Percentiles rank a stretch among this genome's conserved stretches.
Evolutionary conservation across 2,888 invertebrate genomes (phyloP).

Genomic region (Sesia bembeciformis): DNA sequence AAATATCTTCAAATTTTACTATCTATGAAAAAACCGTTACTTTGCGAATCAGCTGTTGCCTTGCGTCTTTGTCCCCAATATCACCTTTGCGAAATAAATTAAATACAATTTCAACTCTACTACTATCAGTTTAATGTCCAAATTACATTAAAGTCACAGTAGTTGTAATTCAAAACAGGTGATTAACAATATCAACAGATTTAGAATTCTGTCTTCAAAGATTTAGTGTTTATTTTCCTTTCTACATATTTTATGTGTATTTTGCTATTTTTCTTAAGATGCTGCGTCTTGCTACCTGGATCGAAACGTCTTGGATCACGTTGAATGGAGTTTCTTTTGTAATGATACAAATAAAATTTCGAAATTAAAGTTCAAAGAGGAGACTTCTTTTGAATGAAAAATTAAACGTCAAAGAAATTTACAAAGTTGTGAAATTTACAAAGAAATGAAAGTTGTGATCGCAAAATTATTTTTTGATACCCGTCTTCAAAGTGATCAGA

Average conservation of each 20-base stretch:
- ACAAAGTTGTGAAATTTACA: too few species aligned
- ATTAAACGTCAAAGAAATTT: too few species aligned
- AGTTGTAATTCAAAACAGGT: background rate
- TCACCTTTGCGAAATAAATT: slow-evolving; percentile 2
- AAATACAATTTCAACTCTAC: background rate
- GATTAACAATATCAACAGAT: background rate
- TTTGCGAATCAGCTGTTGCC: slow-evolving; percentile 57
- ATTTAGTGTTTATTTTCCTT: background rate
- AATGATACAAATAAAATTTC: too few species aligned
- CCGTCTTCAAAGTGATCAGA: too few species aligned
- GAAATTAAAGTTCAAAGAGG: too few species aligned
- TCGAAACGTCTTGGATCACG: slow-evolving; percentile 28
- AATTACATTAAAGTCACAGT: background rate
- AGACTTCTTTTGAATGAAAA: too few species aligned
- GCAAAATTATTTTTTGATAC: too few species aligned
- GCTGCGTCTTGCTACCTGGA: slow-evolving; percentile 67
- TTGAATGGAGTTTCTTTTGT: too few species aligned
- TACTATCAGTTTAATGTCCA: background rate
- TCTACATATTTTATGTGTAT: slow-evolving; percentile 18
- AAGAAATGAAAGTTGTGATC: too few species aligned
- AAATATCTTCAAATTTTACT: too few species aligned
- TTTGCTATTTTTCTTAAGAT: slow-evolving; percentile 56
- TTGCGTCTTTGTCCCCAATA: background rate
- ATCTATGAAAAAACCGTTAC: slow-evolving; percentile 43
- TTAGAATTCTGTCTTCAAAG: background rate